Percentiles rank a stretch among this genome's conserved stretches.
phyloP scores from a whole-genome alignment of 2,797 vertebrate species.

The Sphaeramia orbicularis region DNA sequence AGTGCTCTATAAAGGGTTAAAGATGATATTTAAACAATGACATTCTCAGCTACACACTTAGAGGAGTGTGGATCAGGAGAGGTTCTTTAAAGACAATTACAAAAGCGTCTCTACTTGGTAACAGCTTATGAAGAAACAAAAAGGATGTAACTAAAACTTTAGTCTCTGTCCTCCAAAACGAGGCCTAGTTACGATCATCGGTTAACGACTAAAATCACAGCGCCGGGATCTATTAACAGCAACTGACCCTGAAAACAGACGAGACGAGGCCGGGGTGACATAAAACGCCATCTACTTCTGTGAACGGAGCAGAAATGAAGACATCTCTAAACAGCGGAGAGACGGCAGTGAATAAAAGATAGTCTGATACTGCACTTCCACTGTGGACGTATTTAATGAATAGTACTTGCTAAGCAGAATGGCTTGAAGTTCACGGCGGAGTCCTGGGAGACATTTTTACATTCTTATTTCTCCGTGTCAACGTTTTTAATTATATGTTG shows the following conservation, averaged over 20 bases:
- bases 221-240: constrained; percentile 44
- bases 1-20: too few species aligned
- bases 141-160: constrained; percentile 18
- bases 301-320: constrained; percentile 44
- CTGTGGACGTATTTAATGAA: constrained; percentile 52
- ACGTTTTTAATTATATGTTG: constrained; percentile 88
- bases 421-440: constrained; percentile 58
- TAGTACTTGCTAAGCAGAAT: constrained; percentile 43
- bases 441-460: constrained; percentile 67
- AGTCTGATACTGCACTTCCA: constrained; percentile 22
- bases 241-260: constrained; percentile 43
- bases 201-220: constrained; percentile 54
- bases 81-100: too few species aligned
- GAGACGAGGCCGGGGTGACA: constrained; percentile 26
- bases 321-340: constrained; percentile 40
- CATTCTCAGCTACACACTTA: too few species aligned
- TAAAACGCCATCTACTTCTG: constrained; percentile 36
- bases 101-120: too few species aligned
- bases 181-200: constrained; percentile 34
- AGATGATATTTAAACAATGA: too few species aligned
- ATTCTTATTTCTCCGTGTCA: constrained; percentile 81
- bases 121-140: too few species aligned
- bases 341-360: constrained; percentile 43
- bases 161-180: constrained; percentile 37
- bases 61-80: too few species aligned